Evolutionary conservation across 2,113 vertebrate genomes (phyloP).

Genomic region (Gracilinanus agilis): DNA sequence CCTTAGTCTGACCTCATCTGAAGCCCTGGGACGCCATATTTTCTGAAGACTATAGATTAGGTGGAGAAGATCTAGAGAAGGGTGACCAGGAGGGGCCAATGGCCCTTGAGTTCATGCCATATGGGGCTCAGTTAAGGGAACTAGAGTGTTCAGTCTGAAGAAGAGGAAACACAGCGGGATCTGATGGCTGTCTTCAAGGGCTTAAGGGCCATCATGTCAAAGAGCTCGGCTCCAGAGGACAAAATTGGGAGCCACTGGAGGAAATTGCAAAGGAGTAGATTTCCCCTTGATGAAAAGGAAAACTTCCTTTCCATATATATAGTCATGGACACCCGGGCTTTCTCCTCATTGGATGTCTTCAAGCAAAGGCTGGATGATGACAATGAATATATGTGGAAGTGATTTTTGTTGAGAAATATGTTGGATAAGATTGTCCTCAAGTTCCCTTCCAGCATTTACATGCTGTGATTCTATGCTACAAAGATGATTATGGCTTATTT

Average conservation of each 20-base stretch:
- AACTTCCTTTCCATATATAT: neutral
- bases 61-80: neutral
- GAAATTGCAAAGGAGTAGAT: neutral
- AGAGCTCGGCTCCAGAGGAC: neutral
- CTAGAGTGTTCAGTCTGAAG: neutral
- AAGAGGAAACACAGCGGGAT: neutral
- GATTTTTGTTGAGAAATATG: neutral
- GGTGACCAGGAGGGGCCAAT: neutral
- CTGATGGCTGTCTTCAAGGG: neutral
- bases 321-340: neutral
- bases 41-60: neutral
- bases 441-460: neutral
- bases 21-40: neutral
- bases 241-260: neutral
- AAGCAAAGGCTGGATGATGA: neutral
- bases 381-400: neutral
- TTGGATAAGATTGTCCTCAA: neutral
- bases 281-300: neutral
- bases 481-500: neutral
- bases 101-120: neutral
- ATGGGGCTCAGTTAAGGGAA: neutral
- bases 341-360: neutral
- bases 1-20: neutral
- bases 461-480: neutral
- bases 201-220: neutral